Percentiles rank a stretch among this genome's conserved stretches.
phyloP scores from a whole-genome alignment of 2,797 vertebrate genomes.

The Notolabrus celidotus region DNA sequence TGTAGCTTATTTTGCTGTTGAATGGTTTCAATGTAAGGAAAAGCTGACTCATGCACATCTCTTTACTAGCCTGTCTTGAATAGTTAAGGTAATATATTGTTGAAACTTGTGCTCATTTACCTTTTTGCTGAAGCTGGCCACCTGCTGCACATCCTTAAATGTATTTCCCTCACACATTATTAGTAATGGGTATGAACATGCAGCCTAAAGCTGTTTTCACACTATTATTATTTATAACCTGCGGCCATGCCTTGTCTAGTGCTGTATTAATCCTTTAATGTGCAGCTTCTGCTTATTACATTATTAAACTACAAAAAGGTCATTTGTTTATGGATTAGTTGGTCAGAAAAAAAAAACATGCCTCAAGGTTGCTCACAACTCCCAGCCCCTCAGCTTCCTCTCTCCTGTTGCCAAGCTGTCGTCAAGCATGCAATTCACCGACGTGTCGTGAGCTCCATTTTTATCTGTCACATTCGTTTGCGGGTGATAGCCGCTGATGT shows the following conservation, averaged over 20 bases:
- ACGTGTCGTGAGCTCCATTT: conserved; percentile 63
- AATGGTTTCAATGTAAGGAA: not conserved
- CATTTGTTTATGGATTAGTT: conserved; percentile 38
- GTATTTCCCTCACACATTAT: conserved; percentile 30
- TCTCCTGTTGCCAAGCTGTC: conserved; percentile 19
- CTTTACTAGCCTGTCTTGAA: conserved; percentile 22
- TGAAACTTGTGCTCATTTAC: conserved; percentile 34
- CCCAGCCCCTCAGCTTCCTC: conserved; percentile 23
- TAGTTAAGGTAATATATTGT: conserved; percentile 17
- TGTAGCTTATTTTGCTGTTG: not conserved
- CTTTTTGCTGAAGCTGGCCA: conserved; percentile 22
- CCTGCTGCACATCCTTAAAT: conserved; percentile 43
- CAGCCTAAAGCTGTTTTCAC: conserved; percentile 4
- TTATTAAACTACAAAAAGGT: conserved; percentile 41
- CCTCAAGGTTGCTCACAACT: conserved; percentile 63
- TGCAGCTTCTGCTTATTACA: conserved; percentile 15
- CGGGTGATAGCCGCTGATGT: conserved; percentile 63
- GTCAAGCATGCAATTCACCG: conserved; percentile 52
- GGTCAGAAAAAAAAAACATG: not conserved
- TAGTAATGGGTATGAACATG: conserved; percentile 14
- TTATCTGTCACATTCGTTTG: conserved; percentile 75
- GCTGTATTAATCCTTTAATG: conserved; percentile 21
- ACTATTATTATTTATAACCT: conserved; percentile 4
- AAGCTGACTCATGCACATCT: not conserved
- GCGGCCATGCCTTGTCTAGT: not conserved